Evolutionary conservation across 2,888 invertebrate genomes (phyloP).

Genomic region (Synanthedon vespiformis): DNA sequence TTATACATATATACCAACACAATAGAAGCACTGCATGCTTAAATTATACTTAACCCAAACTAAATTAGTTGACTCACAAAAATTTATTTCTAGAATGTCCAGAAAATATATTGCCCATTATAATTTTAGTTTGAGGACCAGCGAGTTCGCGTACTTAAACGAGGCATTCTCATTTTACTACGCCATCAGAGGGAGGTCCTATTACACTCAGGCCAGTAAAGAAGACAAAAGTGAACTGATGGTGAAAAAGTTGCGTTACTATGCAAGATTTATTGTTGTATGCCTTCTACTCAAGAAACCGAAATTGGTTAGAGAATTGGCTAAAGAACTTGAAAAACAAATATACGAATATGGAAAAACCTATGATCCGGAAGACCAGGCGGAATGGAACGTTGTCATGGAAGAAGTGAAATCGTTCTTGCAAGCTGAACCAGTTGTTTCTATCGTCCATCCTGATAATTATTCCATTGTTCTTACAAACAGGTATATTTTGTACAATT

Average conservation of each 20-base stretch:
- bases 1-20: too few relatives aligned
- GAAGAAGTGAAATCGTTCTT: conserved; percentile 96
- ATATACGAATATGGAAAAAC: conserved; percentile 95
- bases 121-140: conserved; percentile 85
- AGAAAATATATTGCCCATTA: not conserved
- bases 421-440: conserved; percentile 90
- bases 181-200: conserved; percentile 92
- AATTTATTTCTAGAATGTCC: too few relatives aligned
- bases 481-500: conserved; percentile 64
- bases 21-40: too few relatives aligned
- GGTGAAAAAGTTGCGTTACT: conserved; percentile 96
- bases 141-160: conserved; percentile 95
- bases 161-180: conserved; percentile 97
- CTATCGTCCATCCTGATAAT: conserved; percentile 89
- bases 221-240: conserved; percentile 95
- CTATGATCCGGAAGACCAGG: conserved; percentile 96
- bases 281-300: conserved; percentile 93
- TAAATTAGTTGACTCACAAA: too few relatives aligned
- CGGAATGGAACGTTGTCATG: conserved; percentile 95
- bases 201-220: conserved; percentile 93
- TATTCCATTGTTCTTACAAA: conserved; percentile 88
- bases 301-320: conserved; percentile 91
- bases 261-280: conserved; percentile 96
- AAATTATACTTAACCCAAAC: too few relatives aligned
- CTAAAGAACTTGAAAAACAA: conserved; percentile 92